Percentiles rank a stretch among this genome's conserved stretches.
Evolutionary conservation across 2,113 vertebrate genomes (phyloP).

Genomic region (Mustelus asterias): DNA sequence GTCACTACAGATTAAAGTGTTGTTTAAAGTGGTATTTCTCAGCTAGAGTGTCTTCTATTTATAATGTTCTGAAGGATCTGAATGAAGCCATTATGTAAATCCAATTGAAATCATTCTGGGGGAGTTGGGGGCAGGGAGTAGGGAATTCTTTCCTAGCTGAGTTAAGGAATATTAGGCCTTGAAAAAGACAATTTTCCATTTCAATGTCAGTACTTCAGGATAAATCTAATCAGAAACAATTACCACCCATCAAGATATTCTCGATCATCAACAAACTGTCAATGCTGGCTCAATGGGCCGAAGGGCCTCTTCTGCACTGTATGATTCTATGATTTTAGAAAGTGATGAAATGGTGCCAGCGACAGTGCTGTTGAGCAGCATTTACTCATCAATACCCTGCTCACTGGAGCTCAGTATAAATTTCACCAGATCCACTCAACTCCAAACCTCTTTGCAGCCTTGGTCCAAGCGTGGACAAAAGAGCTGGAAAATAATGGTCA

Average conservation of each 20-base stretch:
- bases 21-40: not conserved
- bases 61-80: not conserved
- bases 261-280: too few species aligned
- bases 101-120: not conserved
- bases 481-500: too few species aligned
- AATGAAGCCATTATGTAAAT: not conserved
- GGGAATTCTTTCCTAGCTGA: not conserved
- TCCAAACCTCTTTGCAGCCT: not conserved
- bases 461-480: not conserved
- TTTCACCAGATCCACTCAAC: not conserved
- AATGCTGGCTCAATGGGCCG: too few species aligned
- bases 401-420: not conserved
- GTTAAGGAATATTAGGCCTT: not conserved
- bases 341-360: too few species aligned
- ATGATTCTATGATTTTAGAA: too few species aligned
- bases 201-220: not conserved
- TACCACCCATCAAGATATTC: too few species aligned
- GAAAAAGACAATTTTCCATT: not conserved
- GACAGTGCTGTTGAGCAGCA: too few species aligned
- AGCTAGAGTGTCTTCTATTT: not conserved
- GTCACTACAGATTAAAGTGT: not conserved
- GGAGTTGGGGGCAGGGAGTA: not conserved
- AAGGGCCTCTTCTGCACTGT: too few species aligned
- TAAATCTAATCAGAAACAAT: not conserved
- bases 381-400: too few species aligned